Conservation (phyloP, 2,888 invertebrate species). For the Drosophila paramelanica region DNA sequence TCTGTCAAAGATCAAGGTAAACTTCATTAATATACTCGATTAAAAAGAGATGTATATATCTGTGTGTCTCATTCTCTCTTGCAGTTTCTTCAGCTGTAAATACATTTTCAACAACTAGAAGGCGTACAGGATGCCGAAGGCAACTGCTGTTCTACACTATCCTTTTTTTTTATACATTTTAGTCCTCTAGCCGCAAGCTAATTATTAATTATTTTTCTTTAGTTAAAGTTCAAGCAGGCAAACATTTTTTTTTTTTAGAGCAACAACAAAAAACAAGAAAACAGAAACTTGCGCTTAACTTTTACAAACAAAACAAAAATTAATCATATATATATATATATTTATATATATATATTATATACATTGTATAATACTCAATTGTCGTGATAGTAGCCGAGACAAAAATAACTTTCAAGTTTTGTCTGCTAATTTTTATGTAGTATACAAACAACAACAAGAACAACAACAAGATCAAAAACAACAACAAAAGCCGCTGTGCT, state of each 20-base stretch:
- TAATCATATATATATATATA: conserved; percentile 49
- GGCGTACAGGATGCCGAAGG: conserved; percentile 40
- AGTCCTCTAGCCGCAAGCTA: conserved; percentile 59
- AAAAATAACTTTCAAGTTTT: conserved; percentile 65
- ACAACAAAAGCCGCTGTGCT: conserved; percentile 34
- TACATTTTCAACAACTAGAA: conserved; percentile 55
- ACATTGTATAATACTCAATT: conserved; percentile 83
- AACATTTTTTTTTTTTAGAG: conserved; percentile 3
- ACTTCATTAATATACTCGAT: background rate
- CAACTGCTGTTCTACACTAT: conserved; percentile 36
- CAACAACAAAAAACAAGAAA: background rate
- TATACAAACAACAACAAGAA: conserved; percentile 31
- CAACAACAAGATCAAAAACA: conserved; percentile 24
- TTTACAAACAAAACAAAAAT: conserved; percentile 33
- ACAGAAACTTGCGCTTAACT: conserved; percentile 27
- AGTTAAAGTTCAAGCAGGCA: conserved; percentile 35
- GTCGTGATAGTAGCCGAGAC: conserved; percentile 83
- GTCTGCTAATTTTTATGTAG: conserved; percentile 67
- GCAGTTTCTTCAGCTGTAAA: conserved; percentile 78
- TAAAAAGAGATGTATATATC: background rate
- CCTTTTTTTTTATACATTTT: conserved; percentile 44
- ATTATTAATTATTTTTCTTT: conserved; percentile 40
- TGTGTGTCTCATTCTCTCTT: conserved; percentile 20
- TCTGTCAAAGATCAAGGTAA: conserved; percentile 47
- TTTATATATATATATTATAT: conserved; percentile 47